These are phyloP conservation scores for Nycteola revayana DNA, from an alignment of 2,888 invertebrate species.

Conservation along the genomic window DNA sequence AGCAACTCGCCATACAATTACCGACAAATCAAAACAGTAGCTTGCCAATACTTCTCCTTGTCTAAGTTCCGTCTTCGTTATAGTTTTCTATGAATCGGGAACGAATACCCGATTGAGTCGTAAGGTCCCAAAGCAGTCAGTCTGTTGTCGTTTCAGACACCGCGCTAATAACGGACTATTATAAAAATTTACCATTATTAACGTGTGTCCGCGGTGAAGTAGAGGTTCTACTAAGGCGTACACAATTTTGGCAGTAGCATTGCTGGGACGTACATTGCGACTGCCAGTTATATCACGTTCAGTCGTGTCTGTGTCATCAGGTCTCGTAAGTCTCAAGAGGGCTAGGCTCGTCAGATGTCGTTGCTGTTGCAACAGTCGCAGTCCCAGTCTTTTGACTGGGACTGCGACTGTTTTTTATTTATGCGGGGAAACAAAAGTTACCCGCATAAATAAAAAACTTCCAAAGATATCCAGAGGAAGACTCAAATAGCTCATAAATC, in stretches of 20 bases:
- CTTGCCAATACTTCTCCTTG: constrained; percentile 15
- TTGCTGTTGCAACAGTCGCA: no score
- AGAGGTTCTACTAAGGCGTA: constrained; percentile 21
- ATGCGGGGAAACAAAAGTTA: no score
- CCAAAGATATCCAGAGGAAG: constrained; percentile 8
- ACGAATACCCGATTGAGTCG: constrained; percentile 23
- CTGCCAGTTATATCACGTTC: neutral
- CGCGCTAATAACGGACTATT: constrained; percentile 7
- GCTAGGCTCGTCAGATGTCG: neutral
- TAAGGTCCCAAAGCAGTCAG: constrained; percentile 21
- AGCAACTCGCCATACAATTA: constrained; percentile 48
- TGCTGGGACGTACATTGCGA: constrained; percentile 1
- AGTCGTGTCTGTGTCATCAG: neutral
- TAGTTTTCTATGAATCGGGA: constrained; percentile 13
- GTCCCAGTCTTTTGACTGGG: no score
- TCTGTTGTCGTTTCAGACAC: constrained; percentile 20
- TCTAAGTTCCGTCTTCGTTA: constrained; percentile 18
- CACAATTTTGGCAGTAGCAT: constrained; percentile 25
- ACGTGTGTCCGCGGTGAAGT: constrained; percentile 21
- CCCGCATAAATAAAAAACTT: constrained; percentile 4
- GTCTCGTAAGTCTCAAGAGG: no score
- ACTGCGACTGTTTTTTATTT: no score
- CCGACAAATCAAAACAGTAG: constrained; percentile 35
- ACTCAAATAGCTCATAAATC: constrained; percentile 8
- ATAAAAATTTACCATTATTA: no score